Base-by-base conservation (phyloP, 1,140 invertebrate species). In the Babylonia areolata region DNA sequence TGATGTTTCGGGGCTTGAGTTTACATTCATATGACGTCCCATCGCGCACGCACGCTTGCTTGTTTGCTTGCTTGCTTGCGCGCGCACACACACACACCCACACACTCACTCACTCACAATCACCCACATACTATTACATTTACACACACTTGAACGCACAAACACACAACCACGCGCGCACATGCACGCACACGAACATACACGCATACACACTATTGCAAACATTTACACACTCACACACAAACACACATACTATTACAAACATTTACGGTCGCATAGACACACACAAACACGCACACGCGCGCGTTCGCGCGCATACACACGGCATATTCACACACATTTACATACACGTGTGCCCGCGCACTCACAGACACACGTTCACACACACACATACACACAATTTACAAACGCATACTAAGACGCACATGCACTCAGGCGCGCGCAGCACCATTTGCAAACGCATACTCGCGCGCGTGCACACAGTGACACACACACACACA, bases 171-270 rank as follows among this genome's bases (percentile, higher is more conserved):
- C 73, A 37, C 73, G 5, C 73, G 2, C 46, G 2, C 17, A 17
- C 17, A 35, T 31, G 37, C 33, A 23, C 23, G 37, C 73, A 35
- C 73, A 35, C 73, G 37, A 12, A 77, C 73, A 77, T 33, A 39
- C n/a, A 5, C 73, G 6, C 73, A 77, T 33, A 35, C 33, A 77
- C 73, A 37, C 73, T 1, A n/a, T 1, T 33, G 6, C 35, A 77
- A n/a, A 37, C 73, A 77, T 33, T 35, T 33, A 79, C 77, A 46
- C 77, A 40, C 77, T 42, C 77, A 46, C 77, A 79, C 77, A 3
- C 77, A 79, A 15, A 42, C 77, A 42, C 77, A 79, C 77, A 79
- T 11, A 42, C 77, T 2, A 15, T 31, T 39, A 79, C 77, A 42
- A 37, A 79, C 15, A 42, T 39, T 23, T 31, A 3, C 39, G 46